These are phyloP conservation scores for Acleris literana DNA, from an alignment of 2,888 invertebrate genomes.

Conservation along the genomic window DNA sequence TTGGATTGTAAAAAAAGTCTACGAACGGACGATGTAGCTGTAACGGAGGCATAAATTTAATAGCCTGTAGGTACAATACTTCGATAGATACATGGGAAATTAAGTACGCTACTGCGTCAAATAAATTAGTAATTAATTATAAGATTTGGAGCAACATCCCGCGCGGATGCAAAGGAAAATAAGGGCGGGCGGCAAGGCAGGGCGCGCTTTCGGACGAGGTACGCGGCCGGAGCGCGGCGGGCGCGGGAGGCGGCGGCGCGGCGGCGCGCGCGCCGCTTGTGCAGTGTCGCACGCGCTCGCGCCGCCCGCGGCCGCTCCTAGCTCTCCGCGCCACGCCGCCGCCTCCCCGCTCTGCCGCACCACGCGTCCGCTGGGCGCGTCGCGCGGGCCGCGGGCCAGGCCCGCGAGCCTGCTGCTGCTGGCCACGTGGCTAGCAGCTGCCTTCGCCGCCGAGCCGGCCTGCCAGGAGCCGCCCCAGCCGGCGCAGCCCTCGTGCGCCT, in stretches of 20 bases:
- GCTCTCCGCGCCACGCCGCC: constrained; percentile 77
- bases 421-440: constrained; percentile 76
- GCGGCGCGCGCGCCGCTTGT: constrained; percentile 53
- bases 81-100: neutral
- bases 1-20: neutral
- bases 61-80: too few relatives aligned
- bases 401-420: constrained; percentile 83
- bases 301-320: constrained; percentile 79
- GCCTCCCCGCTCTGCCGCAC: constrained; percentile 80
- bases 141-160: too few relatives aligned
- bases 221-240: constrained; percentile 41
- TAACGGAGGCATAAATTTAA: neutral
- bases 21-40: neutral
- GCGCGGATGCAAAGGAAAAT: constrained; percentile 6
- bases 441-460: constrained; percentile 70
- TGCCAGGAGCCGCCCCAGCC: constrained; percentile 65
- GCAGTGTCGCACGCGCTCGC: constrained; percentile 75
- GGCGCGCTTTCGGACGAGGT: constrained; percentile 34
- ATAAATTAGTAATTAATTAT: too few relatives aligned
- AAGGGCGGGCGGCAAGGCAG: constrained; percentile 45
- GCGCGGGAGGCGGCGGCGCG: constrained; percentile 48
- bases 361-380: constrained; percentile 83
- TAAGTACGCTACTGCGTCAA: neutral
- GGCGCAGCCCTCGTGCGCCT: constrained; percentile 72
- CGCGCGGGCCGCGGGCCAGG: constrained; percentile 83